Conservation (phyloP, 2,113 vertebrate genomes). For the Calyptomena viridis region DNA sequence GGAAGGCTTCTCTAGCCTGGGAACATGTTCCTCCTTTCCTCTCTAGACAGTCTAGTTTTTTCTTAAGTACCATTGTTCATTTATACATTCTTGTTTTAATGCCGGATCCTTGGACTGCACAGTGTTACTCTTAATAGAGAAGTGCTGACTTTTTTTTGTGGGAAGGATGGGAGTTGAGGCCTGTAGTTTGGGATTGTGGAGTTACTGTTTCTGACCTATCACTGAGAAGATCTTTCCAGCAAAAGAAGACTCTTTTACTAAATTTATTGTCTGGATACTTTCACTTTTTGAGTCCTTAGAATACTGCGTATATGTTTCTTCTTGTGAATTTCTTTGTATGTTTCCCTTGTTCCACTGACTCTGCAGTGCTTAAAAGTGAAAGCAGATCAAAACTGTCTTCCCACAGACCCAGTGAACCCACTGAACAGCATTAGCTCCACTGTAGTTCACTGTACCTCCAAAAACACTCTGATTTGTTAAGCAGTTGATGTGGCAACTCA, state of each 20-base stretch:
- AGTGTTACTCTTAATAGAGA: not conserved
- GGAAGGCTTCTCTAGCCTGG: not conserved
- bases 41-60: not conserved
- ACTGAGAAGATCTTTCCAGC: not conserved
- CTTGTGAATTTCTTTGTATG: not conserved
- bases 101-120: not conserved
- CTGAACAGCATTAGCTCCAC: accelerated
- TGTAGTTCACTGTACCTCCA: not conserved
- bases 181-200: not conserved
- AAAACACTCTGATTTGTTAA: not conserved
- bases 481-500: not conserved
- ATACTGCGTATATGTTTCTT: not conserved
- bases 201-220: not conserved
- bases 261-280: not conserved
- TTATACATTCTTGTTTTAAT: not conserved
- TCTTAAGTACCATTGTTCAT: not conserved
- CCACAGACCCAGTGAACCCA: accelerated
- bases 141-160: not conserved
- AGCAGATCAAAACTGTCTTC: not conserved
- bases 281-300: not conserved
- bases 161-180: not conserved
- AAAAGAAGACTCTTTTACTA: not conserved
- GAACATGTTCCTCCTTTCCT: not conserved
- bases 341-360: not conserved
- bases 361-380: not conserved